Evolutionary conservation across 1,140 invertebrate genomes (phyloP).

Genomic region (Atta texana): DNA sequence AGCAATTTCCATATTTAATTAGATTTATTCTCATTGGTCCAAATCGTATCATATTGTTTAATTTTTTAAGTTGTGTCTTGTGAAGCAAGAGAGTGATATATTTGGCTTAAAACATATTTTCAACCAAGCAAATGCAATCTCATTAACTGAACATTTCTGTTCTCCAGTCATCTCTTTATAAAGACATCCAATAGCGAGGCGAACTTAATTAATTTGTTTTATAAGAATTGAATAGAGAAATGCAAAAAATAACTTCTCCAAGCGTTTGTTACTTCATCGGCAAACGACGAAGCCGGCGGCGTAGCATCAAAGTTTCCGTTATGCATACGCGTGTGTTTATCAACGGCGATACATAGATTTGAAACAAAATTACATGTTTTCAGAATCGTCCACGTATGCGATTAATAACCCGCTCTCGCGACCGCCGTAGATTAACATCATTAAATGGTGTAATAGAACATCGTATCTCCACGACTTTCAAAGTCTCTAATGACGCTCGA

Average conservation of each 20-base stretch:
- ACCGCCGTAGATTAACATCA: slow-evolving; percentile 47
- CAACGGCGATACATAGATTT: slow-evolving; percentile 1
- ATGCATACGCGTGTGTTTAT: background rate
- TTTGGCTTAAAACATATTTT: background rate
- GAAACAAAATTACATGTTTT: slow-evolving; percentile 44
- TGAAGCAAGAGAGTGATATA: too few species aligned
- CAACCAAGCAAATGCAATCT: background rate
- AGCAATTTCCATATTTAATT: too few species aligned
- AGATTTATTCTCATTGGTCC: too few species aligned
- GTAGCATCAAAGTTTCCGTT: slow-evolving; percentile 29
- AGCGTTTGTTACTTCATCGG: background rate
- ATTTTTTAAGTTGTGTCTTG: too few species aligned
- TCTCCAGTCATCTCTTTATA: background rate
- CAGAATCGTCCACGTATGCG: slow-evolving; percentile 4
- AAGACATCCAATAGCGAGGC: background rate
- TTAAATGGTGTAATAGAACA: slow-evolving; percentile 50
- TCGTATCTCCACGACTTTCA: slow-evolving; percentile 42
- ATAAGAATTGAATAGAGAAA: background rate
- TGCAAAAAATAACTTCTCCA: background rate
- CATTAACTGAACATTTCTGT: background rate
- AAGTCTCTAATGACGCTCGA: slow-evolving; percentile 42
- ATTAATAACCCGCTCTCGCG: slow-evolving; percentile 40
- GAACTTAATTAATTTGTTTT: slow-evolving; percentile 3
- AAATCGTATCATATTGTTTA: too few species aligned
- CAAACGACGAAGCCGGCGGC: background rate